A percentile compares a stretch with the other conserved stretches of the same genome.
phyloP scores from a whole-genome alignment of 2,113 vertebrate genomes.

The Macrotis lagotis region DNA sequence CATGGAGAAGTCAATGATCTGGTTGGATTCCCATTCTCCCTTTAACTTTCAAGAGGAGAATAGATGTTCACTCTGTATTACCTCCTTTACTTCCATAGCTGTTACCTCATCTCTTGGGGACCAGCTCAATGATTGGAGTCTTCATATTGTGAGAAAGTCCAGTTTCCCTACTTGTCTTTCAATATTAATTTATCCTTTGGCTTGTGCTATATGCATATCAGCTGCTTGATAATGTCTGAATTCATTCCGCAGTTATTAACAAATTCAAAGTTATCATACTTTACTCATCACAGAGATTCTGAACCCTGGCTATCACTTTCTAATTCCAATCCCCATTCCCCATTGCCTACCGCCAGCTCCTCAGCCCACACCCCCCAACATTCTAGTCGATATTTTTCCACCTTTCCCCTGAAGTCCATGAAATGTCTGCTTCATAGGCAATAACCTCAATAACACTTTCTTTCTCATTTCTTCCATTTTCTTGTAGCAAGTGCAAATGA shows the following conservation, averaged over 20 bases:
- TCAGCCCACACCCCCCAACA: too few relatives aligned
- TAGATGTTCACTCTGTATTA: not conserved
- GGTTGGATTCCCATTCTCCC: not conserved
- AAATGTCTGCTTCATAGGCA: too few relatives aligned
- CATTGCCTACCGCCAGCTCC: too few relatives aligned
- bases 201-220: not conserved
- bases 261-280: too few relatives aligned
- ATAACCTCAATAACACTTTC: too few relatives aligned
- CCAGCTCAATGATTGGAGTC: not conserved
- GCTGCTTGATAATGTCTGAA: not conserved
- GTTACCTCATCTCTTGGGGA: not conserved
- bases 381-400: too few relatives aligned
- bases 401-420: too few relatives aligned
- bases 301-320: too few relatives aligned
- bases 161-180: not conserved
- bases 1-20: not conserved
- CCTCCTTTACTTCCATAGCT: not conserved
- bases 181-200: not conserved
- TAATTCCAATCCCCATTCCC: too few relatives aligned
- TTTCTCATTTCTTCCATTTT: not conserved
- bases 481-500: not conserved
- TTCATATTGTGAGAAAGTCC: not conserved
- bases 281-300: too few relatives aligned
- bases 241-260: not conserved
- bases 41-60: not conserved